phyloP scores from a whole-genome alignment of 2,797 vertebrate species.

The Glyptemys insculpta region DNA sequence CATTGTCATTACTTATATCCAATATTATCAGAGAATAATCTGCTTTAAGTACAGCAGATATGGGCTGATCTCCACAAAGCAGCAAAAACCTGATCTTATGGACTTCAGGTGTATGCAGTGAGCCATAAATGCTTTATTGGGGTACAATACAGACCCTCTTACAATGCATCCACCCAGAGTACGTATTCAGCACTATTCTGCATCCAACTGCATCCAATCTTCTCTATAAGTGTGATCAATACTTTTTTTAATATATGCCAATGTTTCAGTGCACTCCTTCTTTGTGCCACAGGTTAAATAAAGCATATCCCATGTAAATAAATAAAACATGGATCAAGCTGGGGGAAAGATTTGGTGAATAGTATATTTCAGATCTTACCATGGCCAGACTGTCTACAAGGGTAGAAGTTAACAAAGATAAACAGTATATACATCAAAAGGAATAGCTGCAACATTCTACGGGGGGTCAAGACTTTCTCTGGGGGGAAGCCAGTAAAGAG shows the following conservation, averaged over 20 bases:
- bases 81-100: neutral
- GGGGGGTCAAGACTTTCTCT: slow-evolving; percentile 2
- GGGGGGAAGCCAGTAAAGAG: slow-evolving; percentile 8
- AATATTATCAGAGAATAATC: neutral
- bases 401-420: slow-evolving; percentile 46
- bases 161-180: too few species aligned
- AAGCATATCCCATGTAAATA: slow-evolving; percentile 37
- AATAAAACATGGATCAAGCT: slow-evolving; percentile 5
- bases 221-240: neutral
- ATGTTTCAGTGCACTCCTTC: neutral
- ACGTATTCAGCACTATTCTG: neutral
- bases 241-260: neutral
- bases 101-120: neutral
- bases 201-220: neutral
- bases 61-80: neutral
- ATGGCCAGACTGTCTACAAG: neutral
- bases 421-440: neutral
- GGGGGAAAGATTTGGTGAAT: neutral
- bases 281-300: slow-evolving; percentile 24
- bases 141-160: neutral
- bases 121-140: neutral
- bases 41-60: neutral
- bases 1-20: neutral
- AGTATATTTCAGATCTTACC: neutral
- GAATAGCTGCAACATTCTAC: neutral